Base-by-base conservation (phyloP, 1,140 invertebrate genomes). In the Camponotus floridanus region DNA sequence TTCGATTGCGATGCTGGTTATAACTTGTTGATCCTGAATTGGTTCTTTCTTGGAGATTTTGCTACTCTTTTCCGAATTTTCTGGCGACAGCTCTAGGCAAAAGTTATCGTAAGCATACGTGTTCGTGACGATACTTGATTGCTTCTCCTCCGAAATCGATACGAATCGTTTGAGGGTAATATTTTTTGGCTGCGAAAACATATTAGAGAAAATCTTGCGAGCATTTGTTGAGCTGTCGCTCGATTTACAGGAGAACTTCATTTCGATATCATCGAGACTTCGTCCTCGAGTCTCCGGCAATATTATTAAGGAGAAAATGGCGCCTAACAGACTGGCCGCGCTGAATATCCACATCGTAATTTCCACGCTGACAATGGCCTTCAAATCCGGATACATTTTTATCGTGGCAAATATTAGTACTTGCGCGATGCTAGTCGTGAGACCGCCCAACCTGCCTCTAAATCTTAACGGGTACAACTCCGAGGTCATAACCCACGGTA, bases 241-340 rank as follows among this genome's bases (percentile, higher is more conserved):
- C 0, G 62, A 15, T 3, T 83, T 84, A 1, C 57, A 89, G 2
- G 95, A 96, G 73, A 97, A 97, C 84, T 95, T 94, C 31, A 92
- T 95, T 94, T 97, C 97, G 48, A 98, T 98, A 92, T 98, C 97
- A 31, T 97, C 96, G n/a, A 98, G 94, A 57, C 96, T 97, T 88
- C 97, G 97, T 8, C 97, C 97, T 92, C 97, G 97, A 0, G 98
- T 98, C 94, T 98, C 98, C 0, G 98, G 98, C 0, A 98, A 94
- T 90, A 97, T 96, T 13, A 97, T 95, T 2, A 96, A 94, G 18
- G 96, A 97, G 91, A 97, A 98, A 0, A 97, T 89, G 0, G 96
- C 95, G 0, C 97, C 96, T 1, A 97, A 67, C 0, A 97, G 92
- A 0, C 97, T 97, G 68, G 97, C 96, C 1, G 95, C 96, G 3